These are phyloP conservation scores for Cochlearius cochlearius DNA, from an alignment of 2,113 vertebrate species.

Conservation along the genomic window DNA sequence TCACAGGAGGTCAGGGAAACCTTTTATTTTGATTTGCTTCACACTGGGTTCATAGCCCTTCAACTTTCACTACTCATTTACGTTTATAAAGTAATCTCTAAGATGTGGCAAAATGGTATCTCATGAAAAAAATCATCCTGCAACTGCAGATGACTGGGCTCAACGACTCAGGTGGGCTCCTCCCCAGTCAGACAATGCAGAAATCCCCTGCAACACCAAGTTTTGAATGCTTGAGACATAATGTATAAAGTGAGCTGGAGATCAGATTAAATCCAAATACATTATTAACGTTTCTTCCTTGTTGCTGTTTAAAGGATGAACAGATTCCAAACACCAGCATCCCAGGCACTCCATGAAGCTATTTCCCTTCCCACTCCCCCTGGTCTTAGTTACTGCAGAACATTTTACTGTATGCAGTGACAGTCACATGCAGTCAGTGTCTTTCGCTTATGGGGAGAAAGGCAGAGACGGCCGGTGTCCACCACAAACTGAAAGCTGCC, in stretches of 20 bases:
- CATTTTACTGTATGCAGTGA: not conserved
- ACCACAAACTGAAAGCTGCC: not conserved
- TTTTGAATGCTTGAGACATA: not conserved
- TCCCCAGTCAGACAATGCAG: not conserved
- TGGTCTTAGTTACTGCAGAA: not conserved
- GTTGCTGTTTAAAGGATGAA: not conserved
- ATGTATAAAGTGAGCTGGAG: not conserved
- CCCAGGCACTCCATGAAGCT: fast-evolving
- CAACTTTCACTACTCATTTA: not conserved
- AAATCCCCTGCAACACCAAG: not conserved
- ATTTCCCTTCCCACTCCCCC: not conserved
- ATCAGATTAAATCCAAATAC: not conserved
- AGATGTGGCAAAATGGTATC: not conserved
- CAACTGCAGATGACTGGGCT: not conserved
- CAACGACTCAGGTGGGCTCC: not conserved
- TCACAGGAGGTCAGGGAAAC: not conserved
- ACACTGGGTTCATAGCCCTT: not conserved
- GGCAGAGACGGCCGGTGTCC: not conserved
- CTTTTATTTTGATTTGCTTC: not conserved
- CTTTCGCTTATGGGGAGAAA: not conserved
- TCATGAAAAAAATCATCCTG: not conserved
- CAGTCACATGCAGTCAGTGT: not conserved
- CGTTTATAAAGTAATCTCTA: not conserved
- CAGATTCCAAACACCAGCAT: not conserved
- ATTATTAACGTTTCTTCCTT: not conserved